Conservation (phyloP, 1,140 invertebrate genomes). For the Diorhabda carinulata region DNA sequence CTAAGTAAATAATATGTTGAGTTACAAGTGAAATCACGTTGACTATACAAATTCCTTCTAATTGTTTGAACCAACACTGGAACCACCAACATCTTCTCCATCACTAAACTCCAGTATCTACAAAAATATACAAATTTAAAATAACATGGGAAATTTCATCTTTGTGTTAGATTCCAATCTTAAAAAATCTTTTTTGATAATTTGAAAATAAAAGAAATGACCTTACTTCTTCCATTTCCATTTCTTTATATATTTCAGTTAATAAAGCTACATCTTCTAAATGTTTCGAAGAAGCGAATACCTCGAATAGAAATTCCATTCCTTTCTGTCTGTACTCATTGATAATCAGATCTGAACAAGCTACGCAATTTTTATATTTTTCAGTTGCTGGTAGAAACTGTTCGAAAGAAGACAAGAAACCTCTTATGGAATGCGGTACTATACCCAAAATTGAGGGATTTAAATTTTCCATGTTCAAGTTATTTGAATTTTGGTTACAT, state of each 20-base stretch:
- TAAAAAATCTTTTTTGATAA: not conserved
- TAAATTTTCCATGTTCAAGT: conserved; percentile 41
- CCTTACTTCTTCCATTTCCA: conserved; percentile 50
- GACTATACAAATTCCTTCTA: no score
- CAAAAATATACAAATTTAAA: conserved; percentile 16
- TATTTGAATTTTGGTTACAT: conserved; percentile 22
- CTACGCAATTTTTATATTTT: conserved; percentile 87
- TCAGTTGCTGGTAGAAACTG: conserved; percentile 76
- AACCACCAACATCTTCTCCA: conserved; percentile 15
- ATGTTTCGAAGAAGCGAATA: conserved; percentile 79
- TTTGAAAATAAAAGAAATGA: not conserved
- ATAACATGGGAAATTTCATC: not conserved
- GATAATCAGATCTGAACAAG: conserved; percentile 74
- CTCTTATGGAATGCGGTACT: conserved; percentile 91
- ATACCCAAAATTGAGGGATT: conserved; percentile 71
- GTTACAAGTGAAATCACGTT: no score
- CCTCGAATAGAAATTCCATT: conserved; percentile 76
- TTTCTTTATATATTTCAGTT: conserved; percentile 64
- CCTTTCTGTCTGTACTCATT: conserved; percentile 63
- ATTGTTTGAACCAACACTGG: not conserved
- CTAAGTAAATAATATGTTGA: not conserved
- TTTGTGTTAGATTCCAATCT: not conserved
- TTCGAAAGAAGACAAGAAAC: conserved; percentile 78
- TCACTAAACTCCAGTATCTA: conserved; percentile 30
- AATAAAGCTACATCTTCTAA: conserved; percentile 87